A percentile compares a stretch with the other conserved stretches of the same genome.
These are phyloP conservation scores for Halichoerus grypus DNA, from an alignment of 2,113 vertebrate species.

Conservation along the genomic window DNA sequence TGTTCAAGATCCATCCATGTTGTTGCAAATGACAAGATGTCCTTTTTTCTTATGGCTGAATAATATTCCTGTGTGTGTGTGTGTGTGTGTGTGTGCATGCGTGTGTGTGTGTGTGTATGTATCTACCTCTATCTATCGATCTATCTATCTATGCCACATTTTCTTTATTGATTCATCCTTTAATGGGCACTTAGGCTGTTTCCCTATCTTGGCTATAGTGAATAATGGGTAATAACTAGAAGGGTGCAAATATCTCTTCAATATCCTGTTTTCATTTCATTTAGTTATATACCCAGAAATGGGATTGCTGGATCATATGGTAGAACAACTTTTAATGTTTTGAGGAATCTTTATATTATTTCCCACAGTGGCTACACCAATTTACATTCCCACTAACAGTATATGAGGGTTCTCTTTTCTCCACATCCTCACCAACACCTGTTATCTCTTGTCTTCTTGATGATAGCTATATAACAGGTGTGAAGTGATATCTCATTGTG, in stretches of 20 bases:
- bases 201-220: background rate
- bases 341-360: background rate
- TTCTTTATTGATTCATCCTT: background rate
- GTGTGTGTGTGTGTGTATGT: background rate
- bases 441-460: background rate
- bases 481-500: background rate
- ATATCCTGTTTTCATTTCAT: background rate
- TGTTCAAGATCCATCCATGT: background rate
- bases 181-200: background rate
- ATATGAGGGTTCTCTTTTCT: background rate
- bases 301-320: background rate
- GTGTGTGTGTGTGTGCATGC: background rate
- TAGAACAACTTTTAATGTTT: background rate
- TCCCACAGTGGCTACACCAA: background rate
- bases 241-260: background rate
- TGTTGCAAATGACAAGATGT: background rate
- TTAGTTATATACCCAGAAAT: background rate
- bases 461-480: background rate
- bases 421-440: background rate
- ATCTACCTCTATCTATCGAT: no score
- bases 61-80: background rate
- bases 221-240: background rate
- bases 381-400: background rate
- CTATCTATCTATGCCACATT: background rate
- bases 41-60: background rate